phyloP scores from a whole-genome alignment of 1,140 invertebrate genomes.

The Diachasmimorpha longicaudata region DNA sequence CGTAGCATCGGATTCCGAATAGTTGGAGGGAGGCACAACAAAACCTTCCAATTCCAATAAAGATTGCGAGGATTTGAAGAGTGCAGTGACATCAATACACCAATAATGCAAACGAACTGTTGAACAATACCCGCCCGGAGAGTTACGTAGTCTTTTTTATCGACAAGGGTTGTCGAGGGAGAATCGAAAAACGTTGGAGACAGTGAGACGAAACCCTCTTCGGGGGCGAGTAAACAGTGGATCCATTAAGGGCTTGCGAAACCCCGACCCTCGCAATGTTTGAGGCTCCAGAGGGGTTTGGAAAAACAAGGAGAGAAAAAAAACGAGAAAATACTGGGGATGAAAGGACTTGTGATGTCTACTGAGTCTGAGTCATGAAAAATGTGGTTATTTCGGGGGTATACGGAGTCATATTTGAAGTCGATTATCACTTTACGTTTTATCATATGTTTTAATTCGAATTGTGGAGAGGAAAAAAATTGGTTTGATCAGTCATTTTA shows the following conservation, averaged over 20 bases:
- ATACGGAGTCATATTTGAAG: too few species aligned
- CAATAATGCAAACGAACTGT: constrained; percentile 1
- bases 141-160: neutral
- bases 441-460: too few species aligned
- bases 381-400: neutral
- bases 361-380: neutral
- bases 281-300: constrained; percentile 12
- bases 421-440: too few species aligned
- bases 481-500: too few species aligned
- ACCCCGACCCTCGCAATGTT: constrained; percentile 27
- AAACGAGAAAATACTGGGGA: neutral
- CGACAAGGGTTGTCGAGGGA: neutral
- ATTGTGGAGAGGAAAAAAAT: too few species aligned
- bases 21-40: too few species aligned
- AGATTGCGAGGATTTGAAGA: neutral
- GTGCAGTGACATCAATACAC: neutral
- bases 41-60: neutral
- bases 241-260: constrained; percentile 33
- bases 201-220: neutral
- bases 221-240: constrained; percentile 27
- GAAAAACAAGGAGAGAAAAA: neutral
- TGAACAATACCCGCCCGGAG: neutral
- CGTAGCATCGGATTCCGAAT: too few species aligned
- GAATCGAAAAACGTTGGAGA: neutral
- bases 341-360: neutral